Evolutionary conservation across 2,797 vertebrate genomes (phyloP), one percentile per base, ranked within the genome.

Genomic region (Microcaecilia unicolor): DNA sequence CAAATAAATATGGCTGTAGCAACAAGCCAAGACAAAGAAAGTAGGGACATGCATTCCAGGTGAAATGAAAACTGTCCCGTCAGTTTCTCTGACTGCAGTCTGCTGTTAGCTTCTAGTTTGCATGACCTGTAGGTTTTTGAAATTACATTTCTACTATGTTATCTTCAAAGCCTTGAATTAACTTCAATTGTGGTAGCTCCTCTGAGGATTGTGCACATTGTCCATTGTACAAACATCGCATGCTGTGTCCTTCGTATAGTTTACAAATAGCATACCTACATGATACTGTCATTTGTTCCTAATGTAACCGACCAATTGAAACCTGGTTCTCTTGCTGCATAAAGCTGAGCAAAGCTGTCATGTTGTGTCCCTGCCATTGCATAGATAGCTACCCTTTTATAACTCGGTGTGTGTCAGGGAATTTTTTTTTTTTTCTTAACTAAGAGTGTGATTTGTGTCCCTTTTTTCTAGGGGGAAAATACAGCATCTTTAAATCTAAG

Each of bases 181-280:
- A 57, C 48, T 44, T 63, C 49, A 61, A 46, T 66, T 31, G 36
- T 18, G 43, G 34, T 35, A 33, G 33, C 31, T 55, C 33, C 34
- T 57, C 56, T 58, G 61, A 65, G 61, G 51, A 62, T 55, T 55
- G 43, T 80, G 23, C 55, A 44, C 72, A 74, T 80, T 72, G 56
- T 81, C 48, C 55, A 61, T 76, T 78, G 74, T 61, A 61, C 55
- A 58, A 71, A 66, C 64, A 67, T 62, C 58, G 67, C 70, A 33
- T 72, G 72, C 60, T 58, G 68, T 67, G 74, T 71, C 69, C 67
- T 80, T 68, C 63, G 43, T 75, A 76, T 70, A 61, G 68, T 76
- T 80, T 74, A 66, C 70, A 59, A 64, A 60, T 71, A 67, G 67
- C 64, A 34, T 61, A 59, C 61, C n/a, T 63, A 61, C 72, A 67